Base-by-base conservation (phyloP, 2,113 vertebrate species). In the Orientallactaga bullata region DNA sequence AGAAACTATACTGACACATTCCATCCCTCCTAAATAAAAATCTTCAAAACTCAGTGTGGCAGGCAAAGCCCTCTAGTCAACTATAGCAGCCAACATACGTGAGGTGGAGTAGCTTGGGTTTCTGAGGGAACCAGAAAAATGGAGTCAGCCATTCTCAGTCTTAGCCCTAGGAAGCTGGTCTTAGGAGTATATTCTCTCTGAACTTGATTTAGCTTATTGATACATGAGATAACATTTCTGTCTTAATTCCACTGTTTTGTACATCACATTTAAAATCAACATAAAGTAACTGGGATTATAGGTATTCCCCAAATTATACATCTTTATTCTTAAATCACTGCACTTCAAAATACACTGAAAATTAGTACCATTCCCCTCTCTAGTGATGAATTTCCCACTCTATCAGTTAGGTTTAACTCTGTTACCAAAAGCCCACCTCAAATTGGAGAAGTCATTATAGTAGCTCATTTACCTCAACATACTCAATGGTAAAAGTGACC, bases 91-190 rank as follows among this genome's bases (percentile, higher is more conserved):
- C 2, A 39, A 39, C 3, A 4, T 4, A 11, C 17, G 42, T 20
- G 21, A 63, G 26, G 13, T 5, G 17, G 42, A 6, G 2, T 0
- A 78, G 10, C 15, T 9, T 0, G 6, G 8, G 18, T 5, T 12
- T 2, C 24, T 9, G 20, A 11, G 24, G 20, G 0, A 2, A 13
- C 5, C 0, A 1, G 5, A 18, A 20, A 6, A 32, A 7, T 30
- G 47, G 65, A 35, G 42, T 26, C 32, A 72, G 39, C 51, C 28
- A 58, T 61, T 11, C 12, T n/a, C 16, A 28, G 21, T 37, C 79
- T 85, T 37, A 35, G 0, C 39, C 55, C 16, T 24, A 23, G 18
- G 32, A 10, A 51, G 32, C 63, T 47, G 32, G 18, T 83, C 24
- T 47, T 58, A 15, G 37, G 73, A 79, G 74, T 18, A 2, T 7